Percentiles rank a stretch among this genome's conserved stretches.
These are phyloP conservation scores for Zaprionus ornatus DNA, from an alignment of 1,140 invertebrate genomes.

Conservation along the genomic window DNA sequence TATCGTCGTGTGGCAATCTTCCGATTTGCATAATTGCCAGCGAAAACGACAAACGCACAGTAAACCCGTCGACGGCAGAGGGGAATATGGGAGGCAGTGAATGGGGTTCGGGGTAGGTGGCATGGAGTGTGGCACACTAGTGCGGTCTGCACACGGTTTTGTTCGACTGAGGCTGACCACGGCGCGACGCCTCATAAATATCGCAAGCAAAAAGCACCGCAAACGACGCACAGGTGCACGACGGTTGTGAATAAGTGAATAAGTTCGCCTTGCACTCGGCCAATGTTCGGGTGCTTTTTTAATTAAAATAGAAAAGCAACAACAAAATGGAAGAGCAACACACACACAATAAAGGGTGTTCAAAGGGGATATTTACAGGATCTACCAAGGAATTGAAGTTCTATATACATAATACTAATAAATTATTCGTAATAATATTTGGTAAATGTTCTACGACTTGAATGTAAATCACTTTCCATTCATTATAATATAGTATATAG, in stretches of 20 bases:
- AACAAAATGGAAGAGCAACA: neutral
- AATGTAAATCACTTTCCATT: no score
- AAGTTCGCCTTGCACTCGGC: neutral
- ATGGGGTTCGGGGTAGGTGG: neutral
- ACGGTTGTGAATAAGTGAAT: neutral
- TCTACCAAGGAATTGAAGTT: no score
- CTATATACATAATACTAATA: no score
- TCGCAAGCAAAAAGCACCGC: neutral
- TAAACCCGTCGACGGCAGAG: constrained; percentile 32
- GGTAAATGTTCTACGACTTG: no score
- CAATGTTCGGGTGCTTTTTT: neutral
- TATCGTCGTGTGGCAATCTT: constrained; percentile 75
- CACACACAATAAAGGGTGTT: neutral
- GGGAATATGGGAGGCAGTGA: neutral
- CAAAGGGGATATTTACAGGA: neutral
- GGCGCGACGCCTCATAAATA: neutral
- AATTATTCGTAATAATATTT: no score
- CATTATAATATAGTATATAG: no score
- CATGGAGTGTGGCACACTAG: no score
- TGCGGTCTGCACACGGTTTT: neutral
- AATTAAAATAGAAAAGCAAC: neutral
- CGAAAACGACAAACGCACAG: constrained; percentile 65
- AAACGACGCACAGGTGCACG: neutral
- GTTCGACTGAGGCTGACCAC: constrained; percentile 3
- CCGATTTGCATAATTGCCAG: constrained; percentile 80